These are phyloP conservation scores for Pluvialis apricaria DNA, from an alignment of 2,113 vertebrate genomes.

Conservation along the genomic window DNA sequence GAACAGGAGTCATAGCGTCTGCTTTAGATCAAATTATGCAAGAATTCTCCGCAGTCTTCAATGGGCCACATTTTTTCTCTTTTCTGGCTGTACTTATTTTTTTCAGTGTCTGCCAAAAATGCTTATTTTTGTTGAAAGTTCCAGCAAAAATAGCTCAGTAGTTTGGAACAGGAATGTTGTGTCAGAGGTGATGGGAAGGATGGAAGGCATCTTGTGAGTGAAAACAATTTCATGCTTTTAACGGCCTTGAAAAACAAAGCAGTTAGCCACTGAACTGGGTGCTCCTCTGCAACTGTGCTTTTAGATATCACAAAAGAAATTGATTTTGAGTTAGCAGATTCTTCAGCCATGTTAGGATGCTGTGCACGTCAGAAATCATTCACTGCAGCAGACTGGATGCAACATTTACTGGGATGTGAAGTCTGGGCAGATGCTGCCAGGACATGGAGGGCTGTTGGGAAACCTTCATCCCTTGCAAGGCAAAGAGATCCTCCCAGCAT, in stretches of 20 bases:
- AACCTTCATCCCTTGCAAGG: neutral
- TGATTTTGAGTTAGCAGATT: neutral
- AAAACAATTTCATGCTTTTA: neutral
- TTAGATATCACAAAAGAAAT: neutral
- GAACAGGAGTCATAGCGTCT: neutral
- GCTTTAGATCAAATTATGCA: neutral
- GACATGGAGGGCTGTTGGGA: neutral
- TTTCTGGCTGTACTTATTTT: neutral
- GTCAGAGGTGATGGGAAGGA: neutral
- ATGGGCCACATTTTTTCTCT: neutral
- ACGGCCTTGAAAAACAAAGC: neutral
- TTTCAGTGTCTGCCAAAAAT: neutral
- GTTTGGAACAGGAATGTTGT: neutral
- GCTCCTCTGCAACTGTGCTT: neutral
- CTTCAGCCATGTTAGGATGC: neutral
- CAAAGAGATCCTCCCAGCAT: neutral
- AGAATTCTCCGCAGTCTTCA: neutral
- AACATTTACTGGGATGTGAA: neutral
- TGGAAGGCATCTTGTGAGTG: neutral
- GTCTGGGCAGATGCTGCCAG: neutral
- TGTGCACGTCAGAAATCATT: fast-evolving
- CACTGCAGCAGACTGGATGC: neutral
- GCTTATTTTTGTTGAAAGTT: neutral
- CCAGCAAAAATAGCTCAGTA: neutral
- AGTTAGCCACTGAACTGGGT: neutral